Evolutionary conservation across 2,797 vertebrate genomes (phyloP).

Genomic region (Rhinichthys osculus): DNA sequence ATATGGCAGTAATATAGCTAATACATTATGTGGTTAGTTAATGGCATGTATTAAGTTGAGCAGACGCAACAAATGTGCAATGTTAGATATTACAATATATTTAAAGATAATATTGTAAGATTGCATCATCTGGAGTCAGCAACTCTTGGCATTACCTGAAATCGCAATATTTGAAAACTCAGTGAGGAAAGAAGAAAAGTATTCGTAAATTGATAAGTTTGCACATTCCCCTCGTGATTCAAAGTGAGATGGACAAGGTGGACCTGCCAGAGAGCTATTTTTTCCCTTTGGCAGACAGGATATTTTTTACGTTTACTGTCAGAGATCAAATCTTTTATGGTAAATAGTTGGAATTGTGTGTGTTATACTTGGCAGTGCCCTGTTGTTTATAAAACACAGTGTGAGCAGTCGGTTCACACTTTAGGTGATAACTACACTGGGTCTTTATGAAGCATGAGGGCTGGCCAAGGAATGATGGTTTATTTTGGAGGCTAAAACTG

Average conservation of each 20-base stretch:
- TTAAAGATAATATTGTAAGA: neutral
- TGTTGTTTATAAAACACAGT: conserved; percentile 75
- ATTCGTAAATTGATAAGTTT: neutral
- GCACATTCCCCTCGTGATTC: neutral
- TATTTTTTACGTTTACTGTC: conserved; percentile 68
- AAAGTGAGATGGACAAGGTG: conserved; percentile 5
- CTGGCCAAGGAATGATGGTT: conserved; percentile 67
- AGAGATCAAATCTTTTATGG: conserved; percentile 78
- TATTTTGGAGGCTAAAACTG: conserved; percentile 78
- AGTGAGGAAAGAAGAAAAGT: neutral
- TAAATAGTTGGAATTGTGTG: conserved; percentile 76
- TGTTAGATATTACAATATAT: no score
- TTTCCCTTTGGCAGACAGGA: conserved; percentile 67
- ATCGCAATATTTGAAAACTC: neutral
- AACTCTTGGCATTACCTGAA: neutral
- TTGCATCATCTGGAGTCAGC: neutral
- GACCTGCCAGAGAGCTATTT: conserved; percentile 23
- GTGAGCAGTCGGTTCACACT: conserved; percentile 78
- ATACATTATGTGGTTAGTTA: no score
- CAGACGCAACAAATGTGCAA: no score
- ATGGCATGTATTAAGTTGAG: no score
- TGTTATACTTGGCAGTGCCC: conserved; percentile 76
- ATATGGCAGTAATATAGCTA: no score
- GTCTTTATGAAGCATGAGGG: conserved; percentile 75
- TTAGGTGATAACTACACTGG: conserved; percentile 82